Evolutionary conservation across 2,888 invertebrate species (phyloP).

Genomic region (Amblyjoppa fuscipennis): DNA sequence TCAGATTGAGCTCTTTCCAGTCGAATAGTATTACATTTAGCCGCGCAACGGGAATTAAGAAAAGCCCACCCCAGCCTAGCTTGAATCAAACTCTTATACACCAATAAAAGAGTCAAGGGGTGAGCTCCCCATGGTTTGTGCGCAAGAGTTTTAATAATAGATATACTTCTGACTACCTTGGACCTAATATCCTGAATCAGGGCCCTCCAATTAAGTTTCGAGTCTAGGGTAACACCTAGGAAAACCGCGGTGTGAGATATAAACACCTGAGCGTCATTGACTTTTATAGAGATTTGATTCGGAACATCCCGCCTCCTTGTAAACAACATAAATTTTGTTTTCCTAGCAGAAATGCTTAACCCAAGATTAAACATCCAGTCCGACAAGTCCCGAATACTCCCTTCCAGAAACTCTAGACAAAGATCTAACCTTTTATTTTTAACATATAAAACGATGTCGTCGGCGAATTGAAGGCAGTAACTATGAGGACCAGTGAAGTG

Average conservation of each 20-base stretch:
- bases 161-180: background rate
- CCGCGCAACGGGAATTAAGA: background rate
- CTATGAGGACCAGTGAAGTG: background rate
- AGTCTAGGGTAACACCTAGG: conserved; percentile 16
- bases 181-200: background rate
- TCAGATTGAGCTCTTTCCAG: background rate
- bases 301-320: background rate
- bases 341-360: background rate
- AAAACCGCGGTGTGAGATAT: background rate
- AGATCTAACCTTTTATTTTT: background rate
- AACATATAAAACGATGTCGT: background rate
- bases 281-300: background rate
- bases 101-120: conserved; percentile 1
- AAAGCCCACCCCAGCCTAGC: conserved; percentile 16
- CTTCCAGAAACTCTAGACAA: background rate
- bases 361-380: background rate
- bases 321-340: conserved; percentile 22
- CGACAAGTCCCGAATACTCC: background rate
- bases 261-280: background rate
- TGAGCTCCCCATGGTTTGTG: conserved; percentile 39
- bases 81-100: conserved; percentile 40
- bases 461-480: background rate
- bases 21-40: background rate
- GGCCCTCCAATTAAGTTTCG: conserved; percentile 36
- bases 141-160: conserved; percentile 3